These are phyloP conservation scores for Microtus richardsoni DNA, from an alignment of 2,113 vertebrate species.

Conservation along the genomic window DNA sequence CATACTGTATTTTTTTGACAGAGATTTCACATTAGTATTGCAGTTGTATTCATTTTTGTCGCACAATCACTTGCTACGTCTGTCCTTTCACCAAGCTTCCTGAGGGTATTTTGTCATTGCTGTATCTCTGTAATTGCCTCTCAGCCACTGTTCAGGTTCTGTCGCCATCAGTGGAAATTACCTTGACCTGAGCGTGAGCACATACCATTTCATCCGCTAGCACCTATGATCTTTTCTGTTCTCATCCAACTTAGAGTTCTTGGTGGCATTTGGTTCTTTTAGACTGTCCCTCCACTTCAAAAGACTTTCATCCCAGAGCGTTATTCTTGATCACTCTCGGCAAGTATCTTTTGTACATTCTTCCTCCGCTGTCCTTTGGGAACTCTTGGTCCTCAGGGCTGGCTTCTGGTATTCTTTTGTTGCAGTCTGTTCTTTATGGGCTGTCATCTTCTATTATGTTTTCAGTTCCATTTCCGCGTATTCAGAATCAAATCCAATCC, in stretches of 20 bases:
- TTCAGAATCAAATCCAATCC: constrained; percentile 23
- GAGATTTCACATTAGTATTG: constrained; percentile 29
- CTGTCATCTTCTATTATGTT: not conserved
- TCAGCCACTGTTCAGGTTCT: constrained; percentile 22
- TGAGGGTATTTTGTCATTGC: constrained; percentile 15
- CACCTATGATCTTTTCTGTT: not conserved
- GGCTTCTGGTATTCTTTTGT: not conserved
- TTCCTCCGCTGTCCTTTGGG: constrained; percentile 4
- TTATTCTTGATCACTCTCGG: not conserved
- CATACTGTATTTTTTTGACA: constrained; percentile 21
- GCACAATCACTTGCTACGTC: not conserved
- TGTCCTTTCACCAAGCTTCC: constrained; percentile 18
- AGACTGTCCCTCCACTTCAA: not conserved
- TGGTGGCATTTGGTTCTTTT: constrained; percentile 12
- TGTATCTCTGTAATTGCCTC: constrained; percentile 27
- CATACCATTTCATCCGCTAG: constrained; percentile 8
- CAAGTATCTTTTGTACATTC: not conserved
- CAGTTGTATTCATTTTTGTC: constrained; percentile 52
- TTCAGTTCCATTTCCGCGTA: constrained; percentile 32
- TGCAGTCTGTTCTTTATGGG: not conserved
- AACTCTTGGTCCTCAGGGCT: not conserved
- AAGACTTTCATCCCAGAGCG: constrained; percentile 25
- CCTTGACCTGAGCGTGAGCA: constrained; percentile 21
- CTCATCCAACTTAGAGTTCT: not conserved
- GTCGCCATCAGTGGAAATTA: constrained; percentile 9